Percentiles rank a stretch among this genome's conserved stretches.
Conservation (phyloP, 2,113 vertebrate genomes). For the Ramphastos sulfuratus region DNA sequence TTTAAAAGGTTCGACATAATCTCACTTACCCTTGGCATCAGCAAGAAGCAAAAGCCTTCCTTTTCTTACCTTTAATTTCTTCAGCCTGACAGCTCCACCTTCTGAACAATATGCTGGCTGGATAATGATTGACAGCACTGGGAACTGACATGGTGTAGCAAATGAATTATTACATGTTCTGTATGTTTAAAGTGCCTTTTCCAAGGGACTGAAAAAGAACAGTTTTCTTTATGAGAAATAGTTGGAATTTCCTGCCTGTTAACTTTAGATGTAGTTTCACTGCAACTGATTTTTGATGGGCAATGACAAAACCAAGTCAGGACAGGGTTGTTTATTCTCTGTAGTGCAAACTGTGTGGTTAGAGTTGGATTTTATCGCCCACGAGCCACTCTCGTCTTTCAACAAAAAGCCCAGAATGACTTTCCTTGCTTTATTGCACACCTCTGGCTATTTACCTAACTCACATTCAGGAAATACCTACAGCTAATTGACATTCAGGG, state of each 20-base stretch:
- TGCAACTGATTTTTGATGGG: background rate
- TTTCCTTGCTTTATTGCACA: background rate
- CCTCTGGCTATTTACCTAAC: background rate
- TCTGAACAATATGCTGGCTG: conserved; percentile 40
- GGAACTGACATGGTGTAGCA: conserved; percentile 7
- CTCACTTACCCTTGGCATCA: conserved; percentile 27
- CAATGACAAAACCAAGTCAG: background rate
- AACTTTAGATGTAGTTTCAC: background rate
- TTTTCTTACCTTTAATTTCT: conserved; percentile 15
- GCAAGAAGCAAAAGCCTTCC: conserved; percentile 46
- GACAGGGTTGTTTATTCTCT: background rate
- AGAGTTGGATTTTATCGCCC: background rate
- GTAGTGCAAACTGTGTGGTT: background rate
- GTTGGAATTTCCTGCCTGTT: background rate
- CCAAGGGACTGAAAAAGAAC: background rate
- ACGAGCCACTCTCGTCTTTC: background rate
- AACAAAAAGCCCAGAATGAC: background rate
- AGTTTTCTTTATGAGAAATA: background rate
- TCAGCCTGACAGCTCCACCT: conserved; percentile 59
- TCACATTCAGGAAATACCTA: background rate
- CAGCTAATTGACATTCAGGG: background rate
- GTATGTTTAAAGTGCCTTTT: background rate
- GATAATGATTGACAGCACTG: conserved; percentile 72
- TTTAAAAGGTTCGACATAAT: conserved; percentile 40
- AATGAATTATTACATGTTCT: background rate